Conservation (phyloP, 2,113 vertebrate genomes). For the Pedetes capensis region DNA sequence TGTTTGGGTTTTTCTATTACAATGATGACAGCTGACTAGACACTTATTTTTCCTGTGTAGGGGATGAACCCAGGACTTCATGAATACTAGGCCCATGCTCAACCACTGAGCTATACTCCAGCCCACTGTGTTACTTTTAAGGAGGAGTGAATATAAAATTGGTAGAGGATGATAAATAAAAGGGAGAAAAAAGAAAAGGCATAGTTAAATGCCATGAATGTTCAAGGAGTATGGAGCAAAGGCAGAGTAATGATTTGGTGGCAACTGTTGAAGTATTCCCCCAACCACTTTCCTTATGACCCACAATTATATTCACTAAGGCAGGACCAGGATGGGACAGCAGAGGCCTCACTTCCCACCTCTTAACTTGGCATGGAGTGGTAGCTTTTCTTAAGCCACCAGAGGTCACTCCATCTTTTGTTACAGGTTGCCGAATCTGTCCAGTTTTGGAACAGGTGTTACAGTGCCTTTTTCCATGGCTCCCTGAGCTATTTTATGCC, state of each 20-base stretch:
- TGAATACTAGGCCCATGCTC: too few relatives aligned
- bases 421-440: background rate
- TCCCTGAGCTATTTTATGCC: background rate
- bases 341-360: background rate
- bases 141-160: background rate
- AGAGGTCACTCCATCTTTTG: conserved; percentile 36
- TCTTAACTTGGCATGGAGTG: background rate
- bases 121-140: background rate
- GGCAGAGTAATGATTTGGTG: background rate
- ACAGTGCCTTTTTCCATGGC: background rate
- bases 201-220: background rate
- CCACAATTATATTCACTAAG: background rate
- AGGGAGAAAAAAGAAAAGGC: background rate
- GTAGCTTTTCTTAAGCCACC: conserved; percentile 27
- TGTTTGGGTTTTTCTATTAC: too few relatives aligned
- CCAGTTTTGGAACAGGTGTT: background rate
- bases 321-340: background rate
- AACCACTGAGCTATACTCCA: background rate
- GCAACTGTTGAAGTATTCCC: background rate
- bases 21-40: too few relatives aligned
- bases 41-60: too few relatives aligned
- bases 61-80: too few relatives aligned
- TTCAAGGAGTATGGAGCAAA: background rate
- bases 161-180: background rate
- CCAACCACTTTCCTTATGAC: background rate